A percentile compares a stretch with the other conserved stretches of the same genome.
Evolutionary conservation across 2,797 vertebrate genomes (phyloP).

Genomic region (Pseudochirops cupreus): DNA sequence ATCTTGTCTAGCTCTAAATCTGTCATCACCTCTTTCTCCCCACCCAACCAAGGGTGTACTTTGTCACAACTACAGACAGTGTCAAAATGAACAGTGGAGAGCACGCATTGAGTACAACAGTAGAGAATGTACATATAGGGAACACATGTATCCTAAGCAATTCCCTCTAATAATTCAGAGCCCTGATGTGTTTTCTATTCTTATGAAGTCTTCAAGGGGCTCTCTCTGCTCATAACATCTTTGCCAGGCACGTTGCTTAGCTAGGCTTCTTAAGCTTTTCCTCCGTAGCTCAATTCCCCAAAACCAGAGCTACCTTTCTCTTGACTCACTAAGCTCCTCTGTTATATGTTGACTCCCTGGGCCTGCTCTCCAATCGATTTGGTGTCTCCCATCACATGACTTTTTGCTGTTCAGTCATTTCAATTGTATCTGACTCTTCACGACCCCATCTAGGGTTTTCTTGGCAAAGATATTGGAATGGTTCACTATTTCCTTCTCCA

Average conservation of each 20-base stretch:
- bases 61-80: background rate
- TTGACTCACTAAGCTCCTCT: background rate
- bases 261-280: background rate
- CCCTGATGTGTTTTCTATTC: background rate
- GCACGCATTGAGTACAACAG: background rate
- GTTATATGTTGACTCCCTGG: background rate
- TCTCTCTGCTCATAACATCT: background rate
- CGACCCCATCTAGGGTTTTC: background rate
- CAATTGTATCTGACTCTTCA: background rate
- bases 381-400: background rate
- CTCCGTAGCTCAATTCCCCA: background rate
- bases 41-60: background rate
- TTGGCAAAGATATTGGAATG: background rate
- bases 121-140: background rate
- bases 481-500: background rate
- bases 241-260: background rate
- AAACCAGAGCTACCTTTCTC: background rate
- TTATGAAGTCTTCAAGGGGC: background rate
- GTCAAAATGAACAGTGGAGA: background rate
- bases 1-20: background rate
- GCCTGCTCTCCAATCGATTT: background rate
- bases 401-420: background rate
- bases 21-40: background rate
- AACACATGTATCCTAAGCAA: background rate
- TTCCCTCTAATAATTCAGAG: background rate